phyloP scores from a whole-genome alignment of 2,888 invertebrate species.

The Lasioglossum malachurum region DNA sequence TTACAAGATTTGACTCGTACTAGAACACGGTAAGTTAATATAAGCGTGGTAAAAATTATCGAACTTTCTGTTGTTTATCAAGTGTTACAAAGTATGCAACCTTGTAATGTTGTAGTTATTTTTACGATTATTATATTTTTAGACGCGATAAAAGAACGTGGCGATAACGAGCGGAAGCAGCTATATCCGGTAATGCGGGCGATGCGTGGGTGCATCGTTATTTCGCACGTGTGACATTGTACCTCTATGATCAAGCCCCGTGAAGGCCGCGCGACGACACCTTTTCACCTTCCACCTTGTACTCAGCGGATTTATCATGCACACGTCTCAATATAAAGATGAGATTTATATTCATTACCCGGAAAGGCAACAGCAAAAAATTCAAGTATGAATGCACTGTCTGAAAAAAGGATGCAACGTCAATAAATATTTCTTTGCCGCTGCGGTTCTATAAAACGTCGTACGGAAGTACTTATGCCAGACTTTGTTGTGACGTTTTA shows the following conservation, averaged over 20 bases:
- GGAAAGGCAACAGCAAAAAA: neutral
- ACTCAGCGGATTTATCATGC: neutral
- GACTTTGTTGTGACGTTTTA: neutral
- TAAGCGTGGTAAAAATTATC: neutral
- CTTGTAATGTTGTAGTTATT: neutral
- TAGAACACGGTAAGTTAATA: too few relatives aligned
- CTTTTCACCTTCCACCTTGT: conserved; percentile 13
- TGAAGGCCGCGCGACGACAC: conserved; percentile 5
- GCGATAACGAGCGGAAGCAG: conserved; percentile 22
- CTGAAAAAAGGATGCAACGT: neutral
- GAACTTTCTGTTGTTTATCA: neutral
- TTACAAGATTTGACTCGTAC: too few relatives aligned
- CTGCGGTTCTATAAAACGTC: neutral
- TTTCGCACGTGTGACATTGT: conserved; percentile 28
- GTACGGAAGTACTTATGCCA: neutral
- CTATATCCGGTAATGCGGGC: neutral
- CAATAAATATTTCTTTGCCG: neutral
- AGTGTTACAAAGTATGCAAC: too few relatives aligned
- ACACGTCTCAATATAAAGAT: neutral
- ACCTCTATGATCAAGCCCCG: neutral
- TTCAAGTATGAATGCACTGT: neutral
- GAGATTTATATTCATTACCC: conserved; percentile 32
- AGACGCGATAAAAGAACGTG: neutral
- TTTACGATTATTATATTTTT: neutral
- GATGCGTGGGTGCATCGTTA: conserved; percentile 29